phyloP scores from a whole-genome alignment of 2,797 vertebrate genomes.

The Galaxias olidus region DNA sequence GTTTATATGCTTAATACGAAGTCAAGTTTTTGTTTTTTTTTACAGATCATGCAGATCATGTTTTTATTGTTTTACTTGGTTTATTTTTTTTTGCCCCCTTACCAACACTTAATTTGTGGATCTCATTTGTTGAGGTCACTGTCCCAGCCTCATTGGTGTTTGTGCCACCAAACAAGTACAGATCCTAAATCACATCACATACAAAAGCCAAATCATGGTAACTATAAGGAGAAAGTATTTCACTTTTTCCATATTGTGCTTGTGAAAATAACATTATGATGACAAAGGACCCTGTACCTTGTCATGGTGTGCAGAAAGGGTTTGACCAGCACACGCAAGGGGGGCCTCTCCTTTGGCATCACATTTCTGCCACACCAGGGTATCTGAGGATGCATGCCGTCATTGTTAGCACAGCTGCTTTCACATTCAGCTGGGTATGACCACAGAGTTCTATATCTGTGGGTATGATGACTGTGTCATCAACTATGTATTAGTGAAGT shows the following conservation, averaged over 20 bases:
- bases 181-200: constrained; percentile 61
- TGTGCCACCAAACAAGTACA: constrained; percentile 76
- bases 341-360: constrained; percentile 75
- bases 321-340: constrained; percentile 58
- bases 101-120: constrained; percentile 79
- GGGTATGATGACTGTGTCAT: constrained; percentile 1
- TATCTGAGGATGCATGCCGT: constrained; percentile 50
- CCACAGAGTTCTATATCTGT: neutral
- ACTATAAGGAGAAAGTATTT: neutral
- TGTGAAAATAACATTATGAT: neutral
- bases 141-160: constrained; percentile 48
- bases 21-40: no score
- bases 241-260: neutral
- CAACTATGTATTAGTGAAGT: neutral
- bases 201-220: neutral
- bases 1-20: no score
- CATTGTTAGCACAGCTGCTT: neutral
- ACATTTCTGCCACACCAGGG: constrained; percentile 69
- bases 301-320: constrained; percentile 74
- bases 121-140: constrained; percentile 65
- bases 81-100: constrained; percentile 29
- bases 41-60: no score
- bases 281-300: constrained; percentile 55
- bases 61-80: neutral
- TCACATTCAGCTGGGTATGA: neutral